Evolutionary conservation across 1,140 invertebrate species (phyloP).

Genomic region (Anadara kagoshimensis): DNA sequence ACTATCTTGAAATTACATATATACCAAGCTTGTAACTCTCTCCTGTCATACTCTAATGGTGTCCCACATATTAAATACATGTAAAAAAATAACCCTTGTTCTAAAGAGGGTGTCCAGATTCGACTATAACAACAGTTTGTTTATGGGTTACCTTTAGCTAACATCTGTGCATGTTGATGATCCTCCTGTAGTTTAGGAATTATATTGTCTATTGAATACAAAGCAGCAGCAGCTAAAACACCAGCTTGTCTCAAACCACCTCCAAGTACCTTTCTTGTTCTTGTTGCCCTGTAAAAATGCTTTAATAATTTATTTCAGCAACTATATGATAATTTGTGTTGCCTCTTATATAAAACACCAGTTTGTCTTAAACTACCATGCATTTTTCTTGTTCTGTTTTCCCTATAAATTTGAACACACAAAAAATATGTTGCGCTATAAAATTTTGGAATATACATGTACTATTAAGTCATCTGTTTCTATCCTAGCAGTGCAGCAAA

Average conservation of each 20-base stretch:
- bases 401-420: not conserved
- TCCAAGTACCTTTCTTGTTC: constrained; percentile 89
- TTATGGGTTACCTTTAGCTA: constrained; percentile 80
- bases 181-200: constrained; percentile 83
- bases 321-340: not conserved
- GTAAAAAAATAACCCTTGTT: too few species aligned
- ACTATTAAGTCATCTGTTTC: too few species aligned
- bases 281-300: constrained; percentile 78
- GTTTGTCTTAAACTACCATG: not conserved
- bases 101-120: too few species aligned
- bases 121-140: not conserved
- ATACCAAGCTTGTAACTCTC: too few species aligned
- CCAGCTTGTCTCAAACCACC: constrained; percentile 95
- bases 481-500: too few species aligned
- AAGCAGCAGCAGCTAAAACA: constrained; percentile 89
- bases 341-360: not conserved
- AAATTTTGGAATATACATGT: too few species aligned
- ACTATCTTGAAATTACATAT: too few species aligned
- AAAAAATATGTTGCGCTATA: too few species aligned
- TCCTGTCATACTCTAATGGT: too few species aligned
- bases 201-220: constrained; percentile 86
- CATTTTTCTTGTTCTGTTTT: not conserved
- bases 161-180: constrained; percentile 81
- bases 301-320: too few species aligned
- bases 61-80: not conserved